These are phyloP conservation scores for Avahi laniger DNA, from an alignment of 2,797 vertebrate genomes.

Conservation along the genomic window DNA sequence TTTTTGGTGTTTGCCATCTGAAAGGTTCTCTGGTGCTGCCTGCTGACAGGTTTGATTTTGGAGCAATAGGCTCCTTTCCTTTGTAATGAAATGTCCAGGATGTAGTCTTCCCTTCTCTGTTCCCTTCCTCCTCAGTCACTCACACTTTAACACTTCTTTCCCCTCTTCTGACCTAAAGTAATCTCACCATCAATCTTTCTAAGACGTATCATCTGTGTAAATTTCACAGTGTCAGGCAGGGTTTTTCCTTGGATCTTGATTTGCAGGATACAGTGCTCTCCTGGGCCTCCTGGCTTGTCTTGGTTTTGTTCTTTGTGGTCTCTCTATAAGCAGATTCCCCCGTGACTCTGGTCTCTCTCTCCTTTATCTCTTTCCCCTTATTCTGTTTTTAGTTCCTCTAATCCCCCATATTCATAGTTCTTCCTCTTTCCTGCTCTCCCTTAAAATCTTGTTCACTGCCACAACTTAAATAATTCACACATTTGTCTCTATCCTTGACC, in stretches of 20 bases:
- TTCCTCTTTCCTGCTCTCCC: background rate
- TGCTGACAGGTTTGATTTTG: background rate
- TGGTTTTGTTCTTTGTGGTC: background rate
- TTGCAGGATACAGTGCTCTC: background rate
- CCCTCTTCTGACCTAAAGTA: background rate
- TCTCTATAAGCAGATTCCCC: background rate
- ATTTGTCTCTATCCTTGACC: background rate
- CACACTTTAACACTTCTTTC: background rate
- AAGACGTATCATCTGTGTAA: background rate
- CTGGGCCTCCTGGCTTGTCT: background rate
- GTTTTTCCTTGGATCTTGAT: background rate
- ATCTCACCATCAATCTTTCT: background rate
- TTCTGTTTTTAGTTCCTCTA: background rate
- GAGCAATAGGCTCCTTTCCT: background rate
- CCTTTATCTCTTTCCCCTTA: background rate
- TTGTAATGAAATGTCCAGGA: too few species aligned
- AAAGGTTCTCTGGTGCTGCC: background rate
- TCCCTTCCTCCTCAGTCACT: background rate
- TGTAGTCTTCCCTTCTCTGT: too few species aligned
- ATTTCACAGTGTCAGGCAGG: background rate
- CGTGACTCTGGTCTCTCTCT: background rate
- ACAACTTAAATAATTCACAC: background rate
- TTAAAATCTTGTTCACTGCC: background rate
- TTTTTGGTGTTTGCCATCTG: background rate
- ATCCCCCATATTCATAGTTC: background rate